Percentiles rank a stretch among this genome's conserved stretches.
Evolutionary conservation across 2,113 vertebrate genomes (phyloP).

Genomic region (Poeciliopsis retropinna): DNA sequence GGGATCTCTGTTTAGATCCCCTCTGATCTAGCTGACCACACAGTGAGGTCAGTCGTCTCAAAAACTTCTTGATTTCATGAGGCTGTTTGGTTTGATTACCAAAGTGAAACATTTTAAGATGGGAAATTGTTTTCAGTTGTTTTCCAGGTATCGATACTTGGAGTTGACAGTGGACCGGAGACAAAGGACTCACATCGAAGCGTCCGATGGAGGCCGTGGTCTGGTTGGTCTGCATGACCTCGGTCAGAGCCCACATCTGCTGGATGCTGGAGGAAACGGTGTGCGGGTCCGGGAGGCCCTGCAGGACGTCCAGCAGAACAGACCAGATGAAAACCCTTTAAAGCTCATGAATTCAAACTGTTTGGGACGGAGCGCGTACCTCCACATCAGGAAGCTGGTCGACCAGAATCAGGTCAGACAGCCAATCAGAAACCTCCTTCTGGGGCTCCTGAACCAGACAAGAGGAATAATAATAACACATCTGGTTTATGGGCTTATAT

Average conservation of each 20-base stretch:
- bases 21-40: neutral
- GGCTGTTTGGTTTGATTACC: no score
- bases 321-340: neutral
- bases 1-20: neutral
- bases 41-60: neutral
- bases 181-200: slow-evolving; percentile 87
- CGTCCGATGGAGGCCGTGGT: slow-evolving; percentile 88
- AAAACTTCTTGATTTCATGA: neutral
- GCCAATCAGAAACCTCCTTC: slow-evolving; percentile 87
- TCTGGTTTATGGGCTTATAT: no score
- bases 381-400: slow-evolving; percentile 82
- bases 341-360: neutral
- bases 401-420: slow-evolving; percentile 84
- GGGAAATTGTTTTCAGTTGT: neutral
- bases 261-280: slow-evolving; percentile 91
- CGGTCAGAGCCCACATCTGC: slow-evolving; percentile 97
- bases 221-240: slow-evolving; percentile 91
- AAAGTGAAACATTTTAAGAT: neutral
- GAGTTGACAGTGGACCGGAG: neutral
- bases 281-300: slow-evolving; percentile 90
- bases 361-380: slow-evolving; percentile 63
- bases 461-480: neutral
- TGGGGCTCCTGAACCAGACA: slow-evolving; percentile 83
- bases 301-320: neutral
- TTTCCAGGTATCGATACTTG: neutral